These are phyloP conservation scores for Enteromius fasciolatus DNA, from an alignment of 2,797 vertebrate species.

Conservation along the genomic window DNA sequence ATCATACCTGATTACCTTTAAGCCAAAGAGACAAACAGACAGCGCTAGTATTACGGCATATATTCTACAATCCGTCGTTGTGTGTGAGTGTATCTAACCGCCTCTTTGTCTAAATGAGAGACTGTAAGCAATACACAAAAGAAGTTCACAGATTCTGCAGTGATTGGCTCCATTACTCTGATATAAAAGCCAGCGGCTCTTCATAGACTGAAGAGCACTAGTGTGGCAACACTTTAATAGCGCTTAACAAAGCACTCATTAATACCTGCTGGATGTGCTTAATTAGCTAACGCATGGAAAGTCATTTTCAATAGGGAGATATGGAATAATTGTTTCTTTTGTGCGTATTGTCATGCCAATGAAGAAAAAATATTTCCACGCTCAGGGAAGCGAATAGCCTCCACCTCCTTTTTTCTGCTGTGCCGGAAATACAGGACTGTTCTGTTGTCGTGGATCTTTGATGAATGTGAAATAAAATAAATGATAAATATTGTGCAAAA, in stretches of 20 bases:
- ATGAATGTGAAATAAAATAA: neutral
- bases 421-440: neutral
- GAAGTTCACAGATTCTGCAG: conserved; percentile 70
- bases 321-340: conserved; percentile 61
- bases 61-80: conserved; percentile 39
- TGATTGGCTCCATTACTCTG: conserved; percentile 70
- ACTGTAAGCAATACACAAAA: conserved; percentile 62
- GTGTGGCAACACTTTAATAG: conserved; percentile 78
- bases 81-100: neutral
- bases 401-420: neutral
- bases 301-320: conserved; percentile 67
- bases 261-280: conserved; percentile 79
- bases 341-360: conserved; percentile 44
- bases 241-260: conserved; percentile 77
- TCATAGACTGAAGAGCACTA: conserved; percentile 70
- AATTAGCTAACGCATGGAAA: conserved; percentile 72
- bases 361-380: conserved; percentile 12
- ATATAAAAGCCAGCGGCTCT: conserved; percentile 69
- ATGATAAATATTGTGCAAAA: neutral
- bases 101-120: conserved; percentile 31
- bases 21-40: conserved; percentile 66
- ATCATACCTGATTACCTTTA: conserved; percentile 49
- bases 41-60: conserved; percentile 47
- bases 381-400: conserved; percentile 3
- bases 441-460: neutral